These are phyloP conservation scores for Panthera tigris DNA, from an alignment of 2,113 vertebrate species.

Conservation along the genomic window DNA sequence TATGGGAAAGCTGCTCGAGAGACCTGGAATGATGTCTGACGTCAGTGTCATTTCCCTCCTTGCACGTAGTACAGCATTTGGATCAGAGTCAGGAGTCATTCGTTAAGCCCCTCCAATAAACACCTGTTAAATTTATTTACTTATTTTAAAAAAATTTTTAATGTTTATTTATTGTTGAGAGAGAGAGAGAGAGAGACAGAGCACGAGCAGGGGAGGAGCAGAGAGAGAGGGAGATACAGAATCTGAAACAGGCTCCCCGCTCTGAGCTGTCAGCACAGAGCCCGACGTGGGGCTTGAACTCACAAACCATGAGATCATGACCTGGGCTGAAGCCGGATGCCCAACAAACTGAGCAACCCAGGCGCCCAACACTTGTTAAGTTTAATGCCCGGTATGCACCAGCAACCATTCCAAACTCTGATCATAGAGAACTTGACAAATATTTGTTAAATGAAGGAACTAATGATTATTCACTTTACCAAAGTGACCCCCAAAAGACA, in stretches of 20 bases:
- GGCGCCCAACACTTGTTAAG: background rate
- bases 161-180: no score
- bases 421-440: background rate
- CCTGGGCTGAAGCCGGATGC: no score
- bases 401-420: background rate
- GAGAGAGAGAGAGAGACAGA: no score
- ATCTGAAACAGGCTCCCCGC: no score
- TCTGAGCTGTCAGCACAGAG: no score
- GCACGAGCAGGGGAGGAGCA: no score
- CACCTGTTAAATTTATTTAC: background rate
- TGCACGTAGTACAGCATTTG: background rate
- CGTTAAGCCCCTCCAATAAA: background rate
- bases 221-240: no score
- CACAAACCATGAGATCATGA: no score
- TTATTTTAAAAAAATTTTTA: no score
- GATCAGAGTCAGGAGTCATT: background rate
- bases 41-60: background rate
- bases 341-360: no score
- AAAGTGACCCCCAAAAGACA: background rate
- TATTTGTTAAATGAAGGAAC: background rate
- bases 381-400: background rate
- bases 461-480: background rate
- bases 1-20: rapidly evolving
- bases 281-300: rapidly evolving
- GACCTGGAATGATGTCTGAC: no score